Percentiles rank a stretch among this genome's conserved stretches.
Conservation (phyloP, 2,888 invertebrate genomes). For the Lasioglossum pauxillum region DNA sequence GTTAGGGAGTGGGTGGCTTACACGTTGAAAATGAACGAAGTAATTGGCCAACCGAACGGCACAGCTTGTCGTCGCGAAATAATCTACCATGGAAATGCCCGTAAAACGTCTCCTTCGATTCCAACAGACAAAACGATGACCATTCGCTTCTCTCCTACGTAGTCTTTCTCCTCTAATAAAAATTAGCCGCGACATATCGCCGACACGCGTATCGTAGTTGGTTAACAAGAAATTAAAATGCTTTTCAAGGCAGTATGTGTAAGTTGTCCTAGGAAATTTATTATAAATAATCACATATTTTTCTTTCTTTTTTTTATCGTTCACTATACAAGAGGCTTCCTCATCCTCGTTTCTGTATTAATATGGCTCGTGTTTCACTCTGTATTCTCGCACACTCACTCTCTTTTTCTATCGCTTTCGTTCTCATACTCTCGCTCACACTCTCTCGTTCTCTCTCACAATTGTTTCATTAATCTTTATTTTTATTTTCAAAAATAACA, state of each 20-base stretch:
- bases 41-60: constrained; percentile 36
- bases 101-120: constrained; percentile 38
- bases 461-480: not conserved
- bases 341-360: constrained; percentile 41
- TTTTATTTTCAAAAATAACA: constrained; percentile 53
- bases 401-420: not conserved
- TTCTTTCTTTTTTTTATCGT: constrained; percentile 51
- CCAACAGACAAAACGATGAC: constrained; percentile 35
- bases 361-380: constrained; percentile 53
- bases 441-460: not conserved
- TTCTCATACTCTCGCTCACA: not conserved
- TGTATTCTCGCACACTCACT: not conserved
- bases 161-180: not conserved
- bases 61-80: constrained; percentile 32
- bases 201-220: constrained; percentile 47
- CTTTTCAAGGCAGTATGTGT: constrained; percentile 73
- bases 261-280: constrained; percentile 75
- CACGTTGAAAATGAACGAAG: constrained; percentile 31
- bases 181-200: constrained; percentile 45
- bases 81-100: constrained; percentile 51
- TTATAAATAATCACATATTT: constrained; percentile 80
- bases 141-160: not conserved
- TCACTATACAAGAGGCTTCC: constrained; percentile 70
- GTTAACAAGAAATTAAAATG: constrained; percentile 69
- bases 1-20: not conserved